phyloP scores from a whole-genome alignment of 1,140 invertebrate species.

The Zelostemma sp. region DNA sequence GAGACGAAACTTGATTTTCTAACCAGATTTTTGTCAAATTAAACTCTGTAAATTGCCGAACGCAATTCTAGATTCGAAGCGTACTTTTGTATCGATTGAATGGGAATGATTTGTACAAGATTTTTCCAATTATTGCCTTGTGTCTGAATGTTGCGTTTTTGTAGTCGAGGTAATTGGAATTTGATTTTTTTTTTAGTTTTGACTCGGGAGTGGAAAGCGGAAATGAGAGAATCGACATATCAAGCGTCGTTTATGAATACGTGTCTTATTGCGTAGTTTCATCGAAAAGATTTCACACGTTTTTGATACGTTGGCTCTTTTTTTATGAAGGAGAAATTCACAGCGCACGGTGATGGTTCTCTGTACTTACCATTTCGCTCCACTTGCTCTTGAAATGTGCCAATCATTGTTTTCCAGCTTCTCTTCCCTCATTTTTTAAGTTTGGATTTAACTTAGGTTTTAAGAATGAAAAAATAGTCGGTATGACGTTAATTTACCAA shows the following conservation, averaged over 20 bases:
- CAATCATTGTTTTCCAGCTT: constrained; percentile 6
- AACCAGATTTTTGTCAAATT: no score
- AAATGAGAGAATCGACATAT: constrained; percentile 4
- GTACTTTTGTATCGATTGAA: constrained; percentile 4
- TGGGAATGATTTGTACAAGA: constrained; percentile 16
- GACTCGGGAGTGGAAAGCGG: background rate
- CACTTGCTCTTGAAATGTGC: constrained; percentile 2
- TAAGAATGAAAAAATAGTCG: constrained; percentile 31
- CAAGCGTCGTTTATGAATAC: constrained; percentile 4
- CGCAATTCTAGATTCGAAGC: background rate
- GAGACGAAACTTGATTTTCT: background rate
- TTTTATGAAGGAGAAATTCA: background rate
- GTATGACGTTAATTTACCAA: no score
- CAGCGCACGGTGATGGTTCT: background rate
- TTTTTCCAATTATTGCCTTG: constrained; percentile 1
- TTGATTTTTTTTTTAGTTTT: constrained; percentile 4
- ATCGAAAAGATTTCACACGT: background rate
- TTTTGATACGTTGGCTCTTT: background rate
- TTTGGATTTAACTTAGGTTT: constrained; percentile 22
- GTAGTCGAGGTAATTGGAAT: constrained; percentile 36
- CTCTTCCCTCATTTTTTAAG: constrained; percentile 9
- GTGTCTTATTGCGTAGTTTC: constrained; percentile 1
- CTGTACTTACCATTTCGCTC: background rate
- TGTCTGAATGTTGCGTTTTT: constrained; percentile 18
- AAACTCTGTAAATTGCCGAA: no score